phyloP scores from a whole-genome alignment of 2,113 vertebrate species.

The Microtus oregoni region DNA sequence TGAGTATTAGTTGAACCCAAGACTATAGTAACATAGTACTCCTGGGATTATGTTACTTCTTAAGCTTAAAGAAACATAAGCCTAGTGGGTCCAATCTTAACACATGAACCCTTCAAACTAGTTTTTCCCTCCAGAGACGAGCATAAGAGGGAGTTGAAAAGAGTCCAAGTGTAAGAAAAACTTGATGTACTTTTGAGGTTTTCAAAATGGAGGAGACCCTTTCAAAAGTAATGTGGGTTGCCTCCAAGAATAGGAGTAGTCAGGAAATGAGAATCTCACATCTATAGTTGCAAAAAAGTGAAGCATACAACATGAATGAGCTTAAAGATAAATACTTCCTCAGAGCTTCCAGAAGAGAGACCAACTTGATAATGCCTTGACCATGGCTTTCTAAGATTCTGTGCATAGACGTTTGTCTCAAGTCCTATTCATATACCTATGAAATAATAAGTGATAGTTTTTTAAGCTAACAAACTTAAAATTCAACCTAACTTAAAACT shows the following conservation, averaged over 20 bases:
- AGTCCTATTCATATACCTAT: neutral
- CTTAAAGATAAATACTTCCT: conserved; percentile 1
- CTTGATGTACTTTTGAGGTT: neutral
- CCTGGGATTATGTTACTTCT: neutral
- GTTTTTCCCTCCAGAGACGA: neutral
- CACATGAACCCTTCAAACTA: neutral
- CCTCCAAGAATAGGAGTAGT: neutral
- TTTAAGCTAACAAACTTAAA: neutral
- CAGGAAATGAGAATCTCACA: neutral
- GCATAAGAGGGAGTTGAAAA: neutral
- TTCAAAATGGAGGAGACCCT: neutral
- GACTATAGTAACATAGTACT: neutral
- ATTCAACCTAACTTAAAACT: neutral
- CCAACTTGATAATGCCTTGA: neutral
- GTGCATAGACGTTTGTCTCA: neutral
- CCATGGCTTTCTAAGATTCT: neutral
- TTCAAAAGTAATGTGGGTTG: neutral
- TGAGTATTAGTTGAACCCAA: neutral
- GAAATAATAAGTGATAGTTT: neutral
- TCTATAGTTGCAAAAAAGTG: neutral
- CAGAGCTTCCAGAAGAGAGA: neutral
- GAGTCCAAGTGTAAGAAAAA: neutral
- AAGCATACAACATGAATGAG: neutral
- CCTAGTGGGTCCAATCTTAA: neutral
- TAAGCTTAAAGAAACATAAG: neutral